Evolutionary conservation across 2,113 vertebrate genomes (phyloP), one percentile per base, ranked within the genome.

Genomic region (Callipepla squamata): DNA sequence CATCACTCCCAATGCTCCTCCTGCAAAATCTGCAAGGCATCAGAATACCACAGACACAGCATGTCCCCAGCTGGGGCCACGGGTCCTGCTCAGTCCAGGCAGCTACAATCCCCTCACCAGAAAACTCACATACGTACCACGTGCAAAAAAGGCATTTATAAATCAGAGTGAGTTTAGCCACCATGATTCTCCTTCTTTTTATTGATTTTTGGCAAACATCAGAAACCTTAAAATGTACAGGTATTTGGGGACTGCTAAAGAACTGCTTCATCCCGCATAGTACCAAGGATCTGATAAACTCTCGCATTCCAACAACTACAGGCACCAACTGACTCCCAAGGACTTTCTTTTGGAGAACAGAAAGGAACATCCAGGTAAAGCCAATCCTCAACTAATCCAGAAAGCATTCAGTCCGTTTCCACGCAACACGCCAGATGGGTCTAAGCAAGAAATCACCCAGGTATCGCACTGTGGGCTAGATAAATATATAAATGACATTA

Each of bases 391-490:
- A 76, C 44, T 9, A 90, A 76, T 9, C 23, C 34, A 47, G 6
- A 57, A 77, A 69, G 85, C 78, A 4, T 36, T 68, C 25, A 17
- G 21, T 42, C 26, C 32, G 11, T 75, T 75, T 90, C 83, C 47
- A 57, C 18, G 23, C 62, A 74, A 74, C 20, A 69, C 6, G 78
- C 36, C 40, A 84, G 57, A 47, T 72, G 53, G 40, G 47, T 21
- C 42, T 47, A 67, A 74, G 82, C 65, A 81, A 72, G 67, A 55
- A 94, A 80, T 42, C 26, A 90, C 57, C 57, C 65, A 73, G 51
- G 23, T 80, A 78, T 44, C 4, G 3, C 28, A 78, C 74, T 47
- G 94, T 48, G 77, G 48, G 48, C 65, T 79, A 16, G 20, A 18
- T 36, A 94, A 77, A 2, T 38, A 25, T 38, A 38, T 16, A 25